phyloP scores from a whole-genome alignment of 2,888 invertebrate species.

The Polyommatus icarus region DNA sequence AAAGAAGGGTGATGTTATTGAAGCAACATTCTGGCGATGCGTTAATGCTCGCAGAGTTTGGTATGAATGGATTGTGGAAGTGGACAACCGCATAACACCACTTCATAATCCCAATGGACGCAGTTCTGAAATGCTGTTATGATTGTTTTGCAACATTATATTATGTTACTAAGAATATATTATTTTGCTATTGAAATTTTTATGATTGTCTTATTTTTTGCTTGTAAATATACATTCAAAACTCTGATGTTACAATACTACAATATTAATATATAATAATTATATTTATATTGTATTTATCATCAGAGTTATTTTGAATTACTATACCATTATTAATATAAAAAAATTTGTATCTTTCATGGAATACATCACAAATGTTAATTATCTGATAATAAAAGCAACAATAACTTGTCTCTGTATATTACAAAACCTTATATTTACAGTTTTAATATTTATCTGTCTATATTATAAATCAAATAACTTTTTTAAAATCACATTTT shows the following conservation, averaged over 20 bases:
- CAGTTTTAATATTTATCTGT: not conserved
- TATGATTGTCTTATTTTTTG: not conserved
- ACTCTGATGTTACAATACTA: no score
- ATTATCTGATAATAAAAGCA: not conserved
- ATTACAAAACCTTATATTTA: not conserved
- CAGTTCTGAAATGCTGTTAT: slow-evolving; percentile 75
- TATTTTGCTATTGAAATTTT: slow-evolving; percentile 4
- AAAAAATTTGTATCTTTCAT: not conserved
- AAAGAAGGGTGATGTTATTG: slow-evolving; percentile 84
- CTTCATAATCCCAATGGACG: slow-evolving; percentile 67
- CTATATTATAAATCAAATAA: not conserved
- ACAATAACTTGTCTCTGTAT: not conserved
- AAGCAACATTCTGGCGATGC: slow-evolving; percentile 93
- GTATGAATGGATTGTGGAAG: slow-evolving; percentile 93
- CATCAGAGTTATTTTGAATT: no score
- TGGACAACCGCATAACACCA: slow-evolving; percentile 57
- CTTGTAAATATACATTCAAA: not conserved
- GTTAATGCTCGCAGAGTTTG: slow-evolving; percentile 91
- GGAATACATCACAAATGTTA: not conserved
- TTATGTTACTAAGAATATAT: not conserved
- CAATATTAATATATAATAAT: no score
- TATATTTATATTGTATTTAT: no score
- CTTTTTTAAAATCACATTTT: no score
- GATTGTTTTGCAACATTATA: slow-evolving; percentile 43
- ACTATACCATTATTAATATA: not conserved